Percentiles rank a stretch among this genome's conserved stretches.
Conservation (phyloP, 2,888 invertebrate species). For the Ichneumon xanthorius region DNA sequence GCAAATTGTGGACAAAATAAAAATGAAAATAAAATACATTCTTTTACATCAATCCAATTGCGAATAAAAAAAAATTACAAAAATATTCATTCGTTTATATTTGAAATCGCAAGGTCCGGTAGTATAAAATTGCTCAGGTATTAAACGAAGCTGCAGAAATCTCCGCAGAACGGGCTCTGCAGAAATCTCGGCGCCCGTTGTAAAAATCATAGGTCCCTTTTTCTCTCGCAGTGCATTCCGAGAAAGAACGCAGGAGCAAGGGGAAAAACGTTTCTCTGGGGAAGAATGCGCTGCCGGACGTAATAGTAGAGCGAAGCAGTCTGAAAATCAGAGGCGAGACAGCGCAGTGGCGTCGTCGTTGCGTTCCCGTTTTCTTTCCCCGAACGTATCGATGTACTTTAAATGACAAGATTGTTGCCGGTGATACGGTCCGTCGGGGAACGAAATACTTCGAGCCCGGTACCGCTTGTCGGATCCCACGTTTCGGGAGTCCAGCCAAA, state of each 20-base stretch:
- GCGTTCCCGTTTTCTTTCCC: constrained; percentile 21
- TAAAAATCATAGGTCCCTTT: constrained; percentile 37
- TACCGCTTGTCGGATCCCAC: constrained; percentile 31
- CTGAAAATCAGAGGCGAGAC: constrained; percentile 20
- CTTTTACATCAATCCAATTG: too few relatives aligned
- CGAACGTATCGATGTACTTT: constrained; percentile 64
- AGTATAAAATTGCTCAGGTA: neutral
- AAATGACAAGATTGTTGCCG: constrained; percentile 65
- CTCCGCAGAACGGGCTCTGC: constrained; percentile 14
- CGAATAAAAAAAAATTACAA: neutral
- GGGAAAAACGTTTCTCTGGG: constrained; percentile 36
- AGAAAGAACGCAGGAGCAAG: neutral
- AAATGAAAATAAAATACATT: neutral
- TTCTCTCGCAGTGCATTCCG: constrained; percentile 1
- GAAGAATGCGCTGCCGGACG: neutral
- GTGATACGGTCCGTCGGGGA: constrained; percentile 50
- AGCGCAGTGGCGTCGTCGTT: constrained; percentile 10
- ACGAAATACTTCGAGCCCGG: constrained; percentile 31
- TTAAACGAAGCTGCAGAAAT: constrained; percentile 9
- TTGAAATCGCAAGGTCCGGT: too few relatives aligned
- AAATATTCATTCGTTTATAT: neutral
- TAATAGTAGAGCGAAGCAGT: neutral
- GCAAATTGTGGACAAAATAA: neutral
- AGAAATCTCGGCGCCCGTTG: constrained; percentile 48
- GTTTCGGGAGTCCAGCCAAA: constrained; percentile 63